Evolutionary conservation across 2,113 vertebrate species (phyloP).

Genomic region (Neodontobutis hainanensis): DNA sequence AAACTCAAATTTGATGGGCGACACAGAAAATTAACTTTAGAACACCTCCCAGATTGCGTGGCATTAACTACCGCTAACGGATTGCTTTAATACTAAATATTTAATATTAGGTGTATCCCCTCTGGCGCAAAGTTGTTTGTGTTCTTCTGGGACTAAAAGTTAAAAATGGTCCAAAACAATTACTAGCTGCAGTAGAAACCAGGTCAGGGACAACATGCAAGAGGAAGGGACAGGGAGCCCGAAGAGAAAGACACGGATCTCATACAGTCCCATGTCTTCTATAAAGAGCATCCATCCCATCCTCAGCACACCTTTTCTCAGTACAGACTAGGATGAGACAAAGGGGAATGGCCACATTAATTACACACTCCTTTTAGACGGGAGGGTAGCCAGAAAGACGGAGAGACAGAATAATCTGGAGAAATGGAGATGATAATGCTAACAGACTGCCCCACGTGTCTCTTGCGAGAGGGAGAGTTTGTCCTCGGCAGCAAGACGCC

Average conservation of each 20-base stretch:
- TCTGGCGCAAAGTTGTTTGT: neutral
- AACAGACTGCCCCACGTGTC: constrained; percentile 47
- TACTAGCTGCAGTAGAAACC: constrained; percentile 52
- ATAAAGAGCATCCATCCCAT: constrained; percentile 58
- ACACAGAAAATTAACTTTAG: constrained; percentile 32
- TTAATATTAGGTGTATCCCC: neutral
- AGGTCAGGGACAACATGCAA: constrained; percentile 58
- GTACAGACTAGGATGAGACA: constrained; percentile 66
- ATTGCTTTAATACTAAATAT: neutral
- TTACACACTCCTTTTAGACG: constrained; percentile 69
- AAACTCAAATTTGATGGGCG: constrained; percentile 42
- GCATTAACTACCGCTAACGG: constrained; percentile 13
- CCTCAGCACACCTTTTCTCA: constrained; percentile 59
- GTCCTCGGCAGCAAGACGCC: constrained; percentile 68
- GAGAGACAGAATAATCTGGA: constrained; percentile 47
- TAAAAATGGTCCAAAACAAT: constrained; percentile 45
- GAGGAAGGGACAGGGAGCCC: constrained; percentile 52
- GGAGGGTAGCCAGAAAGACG: constrained; percentile 46
- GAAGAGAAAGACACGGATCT: constrained; percentile 54
- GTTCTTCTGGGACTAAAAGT: constrained; percentile 17
- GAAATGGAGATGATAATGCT: constrained; percentile 66
- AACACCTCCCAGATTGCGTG: constrained; percentile 7
- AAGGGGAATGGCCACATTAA: constrained; percentile 75
- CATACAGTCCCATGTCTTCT: constrained; percentile 53
- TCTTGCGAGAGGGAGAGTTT: constrained; percentile 62